These are phyloP conservation scores for Heliocidaris tuberculata DNA, from an alignment of 35 echinoderm and acorn worm species.

Conservation along the genomic window DNA sequence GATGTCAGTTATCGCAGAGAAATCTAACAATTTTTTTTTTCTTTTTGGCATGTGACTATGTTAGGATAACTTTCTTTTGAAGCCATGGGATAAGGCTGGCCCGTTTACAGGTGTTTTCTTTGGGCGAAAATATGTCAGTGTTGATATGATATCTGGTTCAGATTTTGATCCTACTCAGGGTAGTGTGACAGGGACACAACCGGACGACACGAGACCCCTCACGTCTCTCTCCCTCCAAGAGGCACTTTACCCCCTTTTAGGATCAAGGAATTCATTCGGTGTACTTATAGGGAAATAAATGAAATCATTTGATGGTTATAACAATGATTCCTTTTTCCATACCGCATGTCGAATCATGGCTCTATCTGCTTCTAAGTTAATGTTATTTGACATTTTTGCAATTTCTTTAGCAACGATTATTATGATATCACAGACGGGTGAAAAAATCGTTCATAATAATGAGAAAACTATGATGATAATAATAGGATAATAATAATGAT, in stretches of 20 bases:
- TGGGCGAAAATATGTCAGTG: not conserved
- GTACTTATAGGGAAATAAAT: too few species aligned
- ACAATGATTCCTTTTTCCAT: not conserved
- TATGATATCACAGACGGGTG: not conserved
- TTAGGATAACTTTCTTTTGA: not conserved
- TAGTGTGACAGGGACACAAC: not conserved
- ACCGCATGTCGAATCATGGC: not conserved
- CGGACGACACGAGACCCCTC: not conserved
- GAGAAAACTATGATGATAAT: not conserved
- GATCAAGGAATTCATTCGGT: too few species aligned
- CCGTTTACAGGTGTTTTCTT: conserved; percentile 40
- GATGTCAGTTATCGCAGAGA: not conserved
- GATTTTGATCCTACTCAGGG: not conserved
- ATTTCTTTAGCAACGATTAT: not conserved
- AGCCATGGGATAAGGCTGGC: not conserved
- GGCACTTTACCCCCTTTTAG: not conserved
- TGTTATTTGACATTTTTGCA: too few species aligned
- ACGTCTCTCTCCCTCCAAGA: not conserved
- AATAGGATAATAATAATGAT: not conserved
- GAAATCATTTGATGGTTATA: not conserved
- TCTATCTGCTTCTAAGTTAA: not conserved
- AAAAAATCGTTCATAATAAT: not conserved
- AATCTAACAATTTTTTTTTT: not conserved
- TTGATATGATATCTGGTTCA: conserved; percentile 28
- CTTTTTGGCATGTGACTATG: not conserved